phyloP scores from a whole-genome alignment of 2,797 vertebrate species.

The Ctenosaura bakeri region DNA sequence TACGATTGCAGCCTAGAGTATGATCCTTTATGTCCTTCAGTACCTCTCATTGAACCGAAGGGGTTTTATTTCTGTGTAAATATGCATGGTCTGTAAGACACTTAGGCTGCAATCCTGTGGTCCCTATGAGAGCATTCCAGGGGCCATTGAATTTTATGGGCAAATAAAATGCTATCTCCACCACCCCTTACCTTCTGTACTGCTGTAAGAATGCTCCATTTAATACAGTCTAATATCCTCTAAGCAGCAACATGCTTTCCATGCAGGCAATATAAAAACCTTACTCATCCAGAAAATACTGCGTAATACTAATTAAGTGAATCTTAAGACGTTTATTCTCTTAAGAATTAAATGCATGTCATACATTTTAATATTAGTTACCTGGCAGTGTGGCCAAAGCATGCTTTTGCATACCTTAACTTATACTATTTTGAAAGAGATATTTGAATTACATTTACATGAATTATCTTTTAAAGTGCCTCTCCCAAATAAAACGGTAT shows the following conservation, averaged over 20 bases:
- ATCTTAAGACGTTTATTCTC: slow-evolving; percentile 61
- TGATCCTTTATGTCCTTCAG: background rate
- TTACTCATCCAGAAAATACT: slow-evolving; percentile 66
- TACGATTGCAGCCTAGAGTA: background rate
- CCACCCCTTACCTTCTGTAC: background rate
- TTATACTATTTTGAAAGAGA: background rate
- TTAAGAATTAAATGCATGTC: background rate
- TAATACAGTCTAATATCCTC: slow-evolving; percentile 50
- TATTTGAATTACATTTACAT: background rate
- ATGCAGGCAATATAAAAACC: slow-evolving; percentile 67
- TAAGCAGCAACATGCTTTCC: slow-evolving; percentile 45
- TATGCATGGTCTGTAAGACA: slow-evolving; percentile 37
- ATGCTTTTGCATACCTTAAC: too few species aligned
- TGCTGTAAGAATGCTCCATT: background rate
- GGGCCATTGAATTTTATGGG: background rate
- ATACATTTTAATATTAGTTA: background rate
- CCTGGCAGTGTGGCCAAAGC: background rate
- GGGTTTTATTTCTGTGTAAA: slow-evolving; percentile 40
- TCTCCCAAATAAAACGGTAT: background rate
- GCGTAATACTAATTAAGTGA: slow-evolving; percentile 64
- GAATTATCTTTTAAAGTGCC: background rate
- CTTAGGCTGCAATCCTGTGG: background rate
- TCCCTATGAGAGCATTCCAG: background rate
- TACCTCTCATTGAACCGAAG: background rate
- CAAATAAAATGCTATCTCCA: too few species aligned